Evolutionary conservation across 2,113 vertebrate species (phyloP).

Genomic region (Nerophis ophidion): DNA sequence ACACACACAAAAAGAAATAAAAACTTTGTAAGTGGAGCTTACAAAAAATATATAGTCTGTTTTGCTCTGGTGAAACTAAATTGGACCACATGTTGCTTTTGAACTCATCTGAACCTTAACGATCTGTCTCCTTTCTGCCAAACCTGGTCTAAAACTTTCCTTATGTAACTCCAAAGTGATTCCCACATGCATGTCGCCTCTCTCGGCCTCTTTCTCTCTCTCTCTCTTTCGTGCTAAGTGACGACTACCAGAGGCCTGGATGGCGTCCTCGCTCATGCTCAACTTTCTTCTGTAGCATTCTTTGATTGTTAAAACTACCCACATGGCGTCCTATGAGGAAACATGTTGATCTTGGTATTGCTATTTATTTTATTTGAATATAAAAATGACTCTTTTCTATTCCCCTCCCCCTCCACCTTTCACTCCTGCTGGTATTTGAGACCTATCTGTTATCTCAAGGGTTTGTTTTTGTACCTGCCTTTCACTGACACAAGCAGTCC

Average conservation of each 20-base stretch:
- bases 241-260: conserved; percentile 27
- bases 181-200: conserved; percentile 3
- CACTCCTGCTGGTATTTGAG: conserved; percentile 21
- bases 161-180: conserved; percentile 8
- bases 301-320: neutral
- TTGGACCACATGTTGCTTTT: neutral
- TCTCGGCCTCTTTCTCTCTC: conserved; percentile 3
- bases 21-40: neutral
- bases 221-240: conserved; percentile 26
- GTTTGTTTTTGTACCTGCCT: conserved; percentile 62
- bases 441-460: conserved; percentile 51
- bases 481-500: conserved; percentile 35
- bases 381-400: conserved; percentile 23
- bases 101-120: neutral
- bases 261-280: conserved; percentile 57
- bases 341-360: conserved; percentile 41
- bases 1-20: neutral
- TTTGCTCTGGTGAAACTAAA: conserved; percentile 7
- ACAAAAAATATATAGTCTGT: neutral
- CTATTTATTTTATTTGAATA: conserved; percentile 69
- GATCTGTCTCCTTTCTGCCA: neutral
- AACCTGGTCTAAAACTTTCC: conserved; percentile 5
- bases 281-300: conserved; percentile 25
- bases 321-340: conserved; percentile 11
- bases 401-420: conserved; percentile 17